Percentiles rank a stretch among this genome's conserved stretches.
Evolutionary conservation across 1,140 invertebrate species (phyloP).

Genomic region (Lepidostoma basale): DNA sequence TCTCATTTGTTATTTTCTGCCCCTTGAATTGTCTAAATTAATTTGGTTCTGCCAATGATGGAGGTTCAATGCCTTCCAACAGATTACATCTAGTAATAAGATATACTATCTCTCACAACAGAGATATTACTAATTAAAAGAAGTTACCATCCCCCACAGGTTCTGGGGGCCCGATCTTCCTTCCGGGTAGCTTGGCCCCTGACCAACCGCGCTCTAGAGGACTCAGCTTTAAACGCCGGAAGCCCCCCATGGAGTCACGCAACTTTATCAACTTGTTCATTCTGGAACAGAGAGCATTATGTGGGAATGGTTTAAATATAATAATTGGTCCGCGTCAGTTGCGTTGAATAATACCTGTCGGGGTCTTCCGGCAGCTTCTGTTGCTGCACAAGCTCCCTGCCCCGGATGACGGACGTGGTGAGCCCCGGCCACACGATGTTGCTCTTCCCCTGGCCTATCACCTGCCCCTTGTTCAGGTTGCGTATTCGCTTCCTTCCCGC

Average conservation of each 20-base stretch:
- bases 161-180: slow-evolving; percentile 87
- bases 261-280: slow-evolving; percentile 73
- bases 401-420: slow-evolving; percentile 80
- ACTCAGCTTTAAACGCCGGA: slow-evolving; percentile 66
- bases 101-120: no score
- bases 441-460: slow-evolving; percentile 83
- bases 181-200: slow-evolving; percentile 79
- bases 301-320: slow-evolving; percentile 4
- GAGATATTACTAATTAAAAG: slow-evolving; percentile 6
- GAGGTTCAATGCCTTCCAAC: no score
- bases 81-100: no score
- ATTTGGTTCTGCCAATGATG: no score
- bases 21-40: no score
- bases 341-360: slow-evolving; percentile 60
- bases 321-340: no score
- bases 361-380: slow-evolving; percentile 73
- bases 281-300: slow-evolving; percentile 46
- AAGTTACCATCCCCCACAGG: slow-evolving; percentile 73
- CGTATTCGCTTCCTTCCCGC: slow-evolving; percentile 72
- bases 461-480: slow-evolving; percentile 90
- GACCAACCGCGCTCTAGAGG: slow-evolving; percentile 91
- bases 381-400: slow-evolving; percentile 74
- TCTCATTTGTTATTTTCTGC: no score
- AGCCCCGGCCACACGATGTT: slow-evolving; percentile 93
- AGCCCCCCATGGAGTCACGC: slow-evolving; percentile 72